phyloP scores from a whole-genome alignment of 2,888 invertebrate species.

The Drosophila koepferae region DNA sequence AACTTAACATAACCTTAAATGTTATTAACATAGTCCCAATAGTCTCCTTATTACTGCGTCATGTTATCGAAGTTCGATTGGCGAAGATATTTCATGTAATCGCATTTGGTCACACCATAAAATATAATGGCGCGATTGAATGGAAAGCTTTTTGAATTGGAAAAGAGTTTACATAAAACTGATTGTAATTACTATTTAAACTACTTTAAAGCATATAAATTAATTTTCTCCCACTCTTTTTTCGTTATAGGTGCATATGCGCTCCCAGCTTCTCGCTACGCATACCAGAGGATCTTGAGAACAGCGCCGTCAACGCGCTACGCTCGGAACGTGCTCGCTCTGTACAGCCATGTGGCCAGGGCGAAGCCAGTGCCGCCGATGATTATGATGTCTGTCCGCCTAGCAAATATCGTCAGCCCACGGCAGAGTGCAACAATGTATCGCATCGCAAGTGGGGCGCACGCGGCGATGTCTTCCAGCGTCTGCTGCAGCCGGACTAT shows the following conservation, averaged over 20 bases:
- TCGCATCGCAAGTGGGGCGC: constrained; percentile 93
- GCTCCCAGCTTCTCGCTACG: constrained; percentile 69
- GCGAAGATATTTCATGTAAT: neutral
- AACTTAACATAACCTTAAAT: neutral
- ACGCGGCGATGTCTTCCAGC: constrained; percentile 91
- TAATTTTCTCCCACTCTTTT: neutral
- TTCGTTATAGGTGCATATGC: constrained; percentile 74
- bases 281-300: constrained; percentile 82
- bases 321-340: constrained; percentile 77
- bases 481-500: constrained; percentile 90
- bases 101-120: constrained; percentile 10
- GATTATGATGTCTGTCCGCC: constrained; percentile 88
- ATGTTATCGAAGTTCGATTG: constrained; percentile 15
- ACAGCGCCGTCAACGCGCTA: constrained; percentile 74
- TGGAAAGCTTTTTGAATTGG: neutral
- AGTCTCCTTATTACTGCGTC: neutral
- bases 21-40: constrained; percentile 5
- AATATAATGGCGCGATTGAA: neutral
- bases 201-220: neutral
- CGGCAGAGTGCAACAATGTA: constrained; percentile 95
- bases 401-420: constrained; percentile 92
- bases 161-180: neutral
- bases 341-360: constrained; percentile 64
- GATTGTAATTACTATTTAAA: neutral
- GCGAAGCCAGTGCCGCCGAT: constrained; percentile 48